Evolutionary conservation across 1,140 invertebrate genomes (phyloP).

Genomic region (Hirudo medicinalis): DNA sequence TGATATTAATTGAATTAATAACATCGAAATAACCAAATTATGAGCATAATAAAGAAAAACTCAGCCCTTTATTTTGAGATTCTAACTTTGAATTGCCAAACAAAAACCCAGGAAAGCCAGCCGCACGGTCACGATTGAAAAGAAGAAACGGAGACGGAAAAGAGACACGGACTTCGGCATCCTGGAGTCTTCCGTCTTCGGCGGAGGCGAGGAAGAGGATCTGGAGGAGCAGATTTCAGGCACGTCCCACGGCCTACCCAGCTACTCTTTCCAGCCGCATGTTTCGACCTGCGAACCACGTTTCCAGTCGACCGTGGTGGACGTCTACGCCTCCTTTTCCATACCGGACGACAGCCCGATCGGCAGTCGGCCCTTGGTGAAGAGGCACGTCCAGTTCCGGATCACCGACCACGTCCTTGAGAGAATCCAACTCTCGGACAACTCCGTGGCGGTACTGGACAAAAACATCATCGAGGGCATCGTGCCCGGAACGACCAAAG

Average conservation of each 20-base stretch:
- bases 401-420: slow-evolving; percentile 79
- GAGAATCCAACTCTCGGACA: slow-evolving; percentile 69
- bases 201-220: too few relatives aligned
- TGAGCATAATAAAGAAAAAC: too few relatives aligned
- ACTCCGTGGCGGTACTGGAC: slow-evolving; percentile 66
- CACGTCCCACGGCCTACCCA: background rate
- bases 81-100: too few relatives aligned
- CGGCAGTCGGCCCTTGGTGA: slow-evolving; percentile 46
- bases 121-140: too few relatives aligned
- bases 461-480: slow-evolving; percentile 69
- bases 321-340: slow-evolving; percentile 72
- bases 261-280: background rate
- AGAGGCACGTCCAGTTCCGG: slow-evolving; percentile 66
- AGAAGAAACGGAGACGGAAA: too few relatives aligned
- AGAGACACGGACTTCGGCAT: too few relatives aligned
- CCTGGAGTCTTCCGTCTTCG: too few relatives aligned
- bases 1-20: too few relatives aligned
- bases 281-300: slow-evolving; percentile 56
- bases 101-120: too few relatives aligned
- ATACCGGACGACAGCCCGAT: slow-evolving; percentile 25
- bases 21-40: too few relatives aligned
- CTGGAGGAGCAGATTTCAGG: too few relatives aligned
- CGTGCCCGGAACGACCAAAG: slow-evolving; percentile 74
- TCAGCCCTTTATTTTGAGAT: too few relatives aligned
- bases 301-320: slow-evolving; percentile 75